phyloP scores from a whole-genome alignment of 2,113 vertebrate genomes.

The Hipposideros armiger region DNA sequence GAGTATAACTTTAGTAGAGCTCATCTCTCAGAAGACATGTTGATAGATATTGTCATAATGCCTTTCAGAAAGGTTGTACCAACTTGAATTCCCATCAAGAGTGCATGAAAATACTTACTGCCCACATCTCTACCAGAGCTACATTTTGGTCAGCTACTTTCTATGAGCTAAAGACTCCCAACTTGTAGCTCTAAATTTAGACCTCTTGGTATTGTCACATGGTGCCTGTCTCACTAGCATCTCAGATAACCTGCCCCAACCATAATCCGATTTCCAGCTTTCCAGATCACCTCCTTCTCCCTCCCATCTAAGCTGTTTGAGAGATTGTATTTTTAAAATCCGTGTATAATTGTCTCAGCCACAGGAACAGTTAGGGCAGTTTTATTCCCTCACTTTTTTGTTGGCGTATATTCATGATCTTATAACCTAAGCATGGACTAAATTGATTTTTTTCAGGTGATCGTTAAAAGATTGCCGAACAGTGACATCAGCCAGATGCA shows the following conservation, averaged over 20 bases:
- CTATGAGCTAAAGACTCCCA: neutral
- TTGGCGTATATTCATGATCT: neutral
- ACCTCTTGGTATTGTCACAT: slow-evolving; percentile 24
- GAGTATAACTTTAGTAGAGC: neutral
- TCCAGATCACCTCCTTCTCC: neutral
- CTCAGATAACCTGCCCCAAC: neutral
- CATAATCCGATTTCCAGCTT: neutral
- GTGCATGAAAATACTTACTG: neutral
- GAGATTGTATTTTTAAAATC: neutral
- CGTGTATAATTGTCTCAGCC: neutral
- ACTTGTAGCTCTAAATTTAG: neutral
- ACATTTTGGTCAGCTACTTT: slow-evolving; percentile 32
- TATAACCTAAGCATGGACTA: neutral
- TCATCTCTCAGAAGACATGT: neutral
- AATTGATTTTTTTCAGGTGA: neutral
- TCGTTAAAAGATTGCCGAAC: neutral
- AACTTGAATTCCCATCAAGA: neutral
- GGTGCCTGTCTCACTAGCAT: neutral
- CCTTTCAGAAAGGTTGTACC: neutral
- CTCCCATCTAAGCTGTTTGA: neutral
- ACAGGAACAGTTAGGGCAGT: neutral
- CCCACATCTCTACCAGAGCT: neutral
- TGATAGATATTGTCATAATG: neutral
- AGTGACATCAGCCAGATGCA: neutral
- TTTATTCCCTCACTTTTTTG: neutral